Conservation (phyloP, 2,113 vertebrate species). For the Sinocyclocheilus anshuiensis region DNA sequence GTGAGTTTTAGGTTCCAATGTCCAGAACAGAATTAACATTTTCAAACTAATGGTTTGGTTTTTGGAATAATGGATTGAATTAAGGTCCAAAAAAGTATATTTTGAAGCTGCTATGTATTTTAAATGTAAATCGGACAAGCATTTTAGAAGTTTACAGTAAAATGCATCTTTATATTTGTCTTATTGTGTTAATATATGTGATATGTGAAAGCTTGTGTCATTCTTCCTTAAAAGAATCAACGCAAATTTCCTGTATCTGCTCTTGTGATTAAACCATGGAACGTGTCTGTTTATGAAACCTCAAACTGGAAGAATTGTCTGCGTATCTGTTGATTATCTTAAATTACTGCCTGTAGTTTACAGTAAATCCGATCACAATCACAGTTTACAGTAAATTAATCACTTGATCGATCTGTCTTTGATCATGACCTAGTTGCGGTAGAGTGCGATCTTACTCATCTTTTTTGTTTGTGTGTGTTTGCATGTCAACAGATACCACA, state of each 20-base stretch:
- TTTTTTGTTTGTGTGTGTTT: not conserved
- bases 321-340: not conserved
- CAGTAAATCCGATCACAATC: slow-evolving; percentile 1
- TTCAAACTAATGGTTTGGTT: too few species aligned
- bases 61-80: too few species aligned
- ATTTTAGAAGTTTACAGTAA: too few species aligned
- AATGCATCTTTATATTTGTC: too few species aligned
- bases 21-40: too few species aligned
- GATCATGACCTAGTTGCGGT: not conserved
- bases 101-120: too few species aligned
- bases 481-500: not conserved
- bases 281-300: not conserved
- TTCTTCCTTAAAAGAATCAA: not conserved
- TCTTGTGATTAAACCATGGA: not conserved
- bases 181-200: not conserved
- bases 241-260: not conserved
- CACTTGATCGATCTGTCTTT: slow-evolving; percentile 1
- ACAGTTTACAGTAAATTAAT: slow-evolving; percentile 39
- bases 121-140: too few species aligned
- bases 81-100: too few species aligned
- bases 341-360: not conserved
- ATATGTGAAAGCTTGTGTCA: not conserved
- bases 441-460: not conserved
- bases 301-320: not conserved
- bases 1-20: too few species aligned